Evolutionary conservation across 1,140 invertebrate genomes (phyloP).

Genomic region (Plutomurus gul): DNA sequence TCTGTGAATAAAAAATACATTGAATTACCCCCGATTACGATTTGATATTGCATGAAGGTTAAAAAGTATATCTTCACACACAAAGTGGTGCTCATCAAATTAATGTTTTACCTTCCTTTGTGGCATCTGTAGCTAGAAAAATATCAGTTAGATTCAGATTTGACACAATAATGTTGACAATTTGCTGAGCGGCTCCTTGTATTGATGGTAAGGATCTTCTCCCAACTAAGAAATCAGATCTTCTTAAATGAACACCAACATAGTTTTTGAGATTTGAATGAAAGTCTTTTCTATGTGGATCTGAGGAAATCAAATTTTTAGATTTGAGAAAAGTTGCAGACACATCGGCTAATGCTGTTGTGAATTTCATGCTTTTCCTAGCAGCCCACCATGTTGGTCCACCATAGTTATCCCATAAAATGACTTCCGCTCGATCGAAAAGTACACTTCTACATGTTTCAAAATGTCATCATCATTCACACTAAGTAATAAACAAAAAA

Average conservation of each 20-base stretch:
- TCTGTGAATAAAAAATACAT: background rate
- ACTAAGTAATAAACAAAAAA: too few species aligned
- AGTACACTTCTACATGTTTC: slow-evolving; percentile 71
- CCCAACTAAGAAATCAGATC: slow-evolving; percentile 78
- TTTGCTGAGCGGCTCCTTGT: slow-evolving; percentile 70
- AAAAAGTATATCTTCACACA: background rate
- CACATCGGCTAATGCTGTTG: slow-evolving; percentile 68
- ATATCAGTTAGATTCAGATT: slow-evolving; percentile 65
- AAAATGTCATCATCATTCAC: too few species aligned
- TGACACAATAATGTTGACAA: slow-evolving; percentile 65
- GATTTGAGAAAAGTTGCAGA: slow-evolving; percentile 72
- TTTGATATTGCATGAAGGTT: too few species aligned
- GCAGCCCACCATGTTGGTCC: slow-evolving; percentile 80
- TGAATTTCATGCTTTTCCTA: slow-evolving; percentile 89
- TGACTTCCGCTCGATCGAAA: slow-evolving; percentile 84
- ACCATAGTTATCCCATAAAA: slow-evolving; percentile 85
- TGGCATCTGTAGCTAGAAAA: slow-evolving; percentile 84
- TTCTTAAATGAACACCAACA: slow-evolving; percentile 77
- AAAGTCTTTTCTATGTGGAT: background rate
- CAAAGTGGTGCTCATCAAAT: background rate
- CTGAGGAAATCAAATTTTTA: background rate
- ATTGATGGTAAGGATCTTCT: slow-evolving; percentile 74
- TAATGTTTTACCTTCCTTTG: slow-evolving; percentile 57
- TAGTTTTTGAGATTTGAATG: slow-evolving; percentile 60
- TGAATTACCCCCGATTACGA: too few species aligned